Evolutionary conservation across 2,113 vertebrate species (phyloP).

Genomic region (Tricholaema leucomelas): DNA sequence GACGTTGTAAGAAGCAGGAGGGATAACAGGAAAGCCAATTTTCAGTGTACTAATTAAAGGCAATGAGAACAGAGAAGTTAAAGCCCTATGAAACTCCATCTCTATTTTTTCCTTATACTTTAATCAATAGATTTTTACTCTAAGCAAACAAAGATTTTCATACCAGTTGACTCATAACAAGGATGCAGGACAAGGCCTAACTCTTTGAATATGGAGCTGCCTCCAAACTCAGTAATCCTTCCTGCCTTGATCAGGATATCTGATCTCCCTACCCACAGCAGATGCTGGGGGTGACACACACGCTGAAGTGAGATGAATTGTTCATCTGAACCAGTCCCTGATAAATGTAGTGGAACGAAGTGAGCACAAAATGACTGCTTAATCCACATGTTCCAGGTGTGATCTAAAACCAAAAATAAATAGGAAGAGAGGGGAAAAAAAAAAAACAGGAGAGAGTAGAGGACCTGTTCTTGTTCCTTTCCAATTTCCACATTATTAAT

Average conservation of each 20-base stretch:
- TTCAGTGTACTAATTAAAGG: neutral
- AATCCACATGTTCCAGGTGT: neutral
- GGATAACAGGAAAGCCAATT: neutral
- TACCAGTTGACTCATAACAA: neutral
- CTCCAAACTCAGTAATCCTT: neutral
- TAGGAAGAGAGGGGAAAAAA: neutral
- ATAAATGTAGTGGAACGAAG: neutral
- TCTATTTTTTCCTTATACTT: neutral
- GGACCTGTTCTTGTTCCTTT: neutral
- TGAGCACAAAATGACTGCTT: accelerated
- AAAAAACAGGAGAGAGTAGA: neutral
- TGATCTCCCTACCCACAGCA: accelerated
- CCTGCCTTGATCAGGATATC: neutral
- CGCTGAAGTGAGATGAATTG: neutral
- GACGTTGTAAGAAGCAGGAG: neutral
- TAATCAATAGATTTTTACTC: neutral
- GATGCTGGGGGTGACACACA: neutral
- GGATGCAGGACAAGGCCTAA: neutral
- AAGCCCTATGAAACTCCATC: neutral
- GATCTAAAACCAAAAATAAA: neutral
- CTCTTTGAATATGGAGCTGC: accelerated
- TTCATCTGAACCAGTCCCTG: neutral
- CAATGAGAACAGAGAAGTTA: neutral
- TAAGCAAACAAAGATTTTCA: neutral
- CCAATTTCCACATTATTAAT: neutral